Percentiles rank a stretch among this genome's conserved stretches.
Conservation (phyloP, 2,888 invertebrate genomes). For the Onthophagus sagittarius region DNA sequence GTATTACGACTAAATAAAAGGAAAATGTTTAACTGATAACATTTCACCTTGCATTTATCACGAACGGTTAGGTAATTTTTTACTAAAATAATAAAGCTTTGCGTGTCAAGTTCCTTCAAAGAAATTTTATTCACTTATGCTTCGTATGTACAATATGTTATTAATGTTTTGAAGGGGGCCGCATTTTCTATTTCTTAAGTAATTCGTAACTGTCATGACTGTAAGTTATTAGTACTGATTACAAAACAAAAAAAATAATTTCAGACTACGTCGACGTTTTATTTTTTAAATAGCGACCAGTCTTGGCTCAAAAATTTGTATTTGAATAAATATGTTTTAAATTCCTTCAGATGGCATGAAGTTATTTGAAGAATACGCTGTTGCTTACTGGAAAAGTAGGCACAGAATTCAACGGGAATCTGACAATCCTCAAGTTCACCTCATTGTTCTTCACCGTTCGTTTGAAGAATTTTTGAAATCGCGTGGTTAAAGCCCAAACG, state of each 20-base stretch:
- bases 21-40: background rate
- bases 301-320: background rate
- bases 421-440: conserved; percentile 69
- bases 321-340: background rate
- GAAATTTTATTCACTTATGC: background rate
- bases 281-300: background rate
- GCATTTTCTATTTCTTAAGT: background rate
- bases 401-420: conserved; percentile 50
- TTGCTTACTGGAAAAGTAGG: conserved; percentile 46
- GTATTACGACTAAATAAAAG: no score
- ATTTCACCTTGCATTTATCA: background rate
- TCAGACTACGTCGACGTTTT: background rate
- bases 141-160: background rate
- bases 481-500: conserved; percentile 70
- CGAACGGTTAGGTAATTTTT: no score
- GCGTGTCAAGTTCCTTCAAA: background rate
- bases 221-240: background rate
- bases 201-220: background rate
- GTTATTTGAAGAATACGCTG: conserved; percentile 41
- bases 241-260: background rate
- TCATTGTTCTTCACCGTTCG: conserved; percentile 64
- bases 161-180: background rate
- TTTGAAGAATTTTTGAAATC: conserved; percentile 78
- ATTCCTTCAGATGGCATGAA: background rate
- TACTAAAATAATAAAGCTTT: background rate